Evolutionary conservation across 2,888 invertebrate genomes (phyloP).

Genomic region (Tinea semifulvella): DNA sequence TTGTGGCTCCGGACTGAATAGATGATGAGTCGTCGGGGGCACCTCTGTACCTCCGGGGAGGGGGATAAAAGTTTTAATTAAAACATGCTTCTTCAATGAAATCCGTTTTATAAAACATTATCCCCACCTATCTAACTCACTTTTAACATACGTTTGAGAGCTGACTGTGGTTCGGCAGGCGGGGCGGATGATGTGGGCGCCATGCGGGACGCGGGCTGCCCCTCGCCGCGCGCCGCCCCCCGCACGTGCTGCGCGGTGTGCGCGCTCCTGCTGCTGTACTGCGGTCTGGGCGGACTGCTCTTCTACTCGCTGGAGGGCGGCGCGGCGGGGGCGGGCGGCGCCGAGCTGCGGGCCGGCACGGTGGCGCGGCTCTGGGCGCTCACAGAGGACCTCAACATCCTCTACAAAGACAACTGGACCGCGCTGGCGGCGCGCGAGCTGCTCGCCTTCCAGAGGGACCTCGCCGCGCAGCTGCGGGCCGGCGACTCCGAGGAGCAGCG

Average conservation of each 20-base stretch:
- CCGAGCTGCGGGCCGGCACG: slow-evolving; percentile 73
- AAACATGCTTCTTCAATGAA: too few relatives aligned
- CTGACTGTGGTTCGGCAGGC: too few relatives aligned
- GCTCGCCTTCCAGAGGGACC: slow-evolving; percentile 79
- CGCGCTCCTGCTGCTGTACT: slow-evolving; percentile 72
- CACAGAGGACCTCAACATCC: slow-evolving; percentile 86
- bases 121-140: too few relatives aligned
- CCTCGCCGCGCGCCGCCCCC: neutral
- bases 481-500: slow-evolving; percentile 33
- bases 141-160: too few relatives aligned
- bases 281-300: slow-evolving; percentile 89
- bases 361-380: slow-evolving; percentile 87
- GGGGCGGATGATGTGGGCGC: too few relatives aligned
- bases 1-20: too few relatives aligned
- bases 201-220: neutral
- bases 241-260: slow-evolving; percentile 1
- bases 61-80: too few relatives aligned
- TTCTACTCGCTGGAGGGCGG: slow-evolving; percentile 87
- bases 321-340: slow-evolving; percentile 69
- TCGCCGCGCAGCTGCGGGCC: slow-evolving; percentile 54
- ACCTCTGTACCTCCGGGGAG: too few relatives aligned
- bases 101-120: too few relatives aligned
- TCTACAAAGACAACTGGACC: slow-evolving; percentile 94
- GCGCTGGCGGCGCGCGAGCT: slow-evolving; percentile 87
- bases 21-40: too few relatives aligned